Percentiles rank a stretch among this genome's conserved stretches.
Conservation (phyloP, 1,140 invertebrate species). For the Euura lappo region DNA sequence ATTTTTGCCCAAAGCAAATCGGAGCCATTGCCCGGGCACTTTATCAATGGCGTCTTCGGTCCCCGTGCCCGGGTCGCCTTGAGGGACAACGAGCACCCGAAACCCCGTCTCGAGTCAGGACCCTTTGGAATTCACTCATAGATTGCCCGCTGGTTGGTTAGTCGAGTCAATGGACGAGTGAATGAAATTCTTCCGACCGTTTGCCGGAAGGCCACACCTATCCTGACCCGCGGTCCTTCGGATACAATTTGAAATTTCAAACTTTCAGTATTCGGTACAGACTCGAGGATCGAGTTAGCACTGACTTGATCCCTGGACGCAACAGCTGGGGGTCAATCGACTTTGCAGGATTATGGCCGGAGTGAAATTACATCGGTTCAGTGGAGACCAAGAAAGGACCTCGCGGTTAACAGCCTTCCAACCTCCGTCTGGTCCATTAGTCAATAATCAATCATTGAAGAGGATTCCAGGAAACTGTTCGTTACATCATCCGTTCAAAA, state of each 20-base stretch:
- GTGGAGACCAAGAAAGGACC: too few relatives aligned
- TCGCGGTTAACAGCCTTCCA: too few relatives aligned
- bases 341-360: too few relatives aligned
- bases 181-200: constrained; percentile 35
- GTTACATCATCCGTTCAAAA: neutral
- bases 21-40: constrained; percentile 1
- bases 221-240: neutral
- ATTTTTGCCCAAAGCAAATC: constrained; percentile 7
- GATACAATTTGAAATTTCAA: too few relatives aligned
- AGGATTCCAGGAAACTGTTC: neutral
- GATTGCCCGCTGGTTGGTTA: constrained; percentile 39
- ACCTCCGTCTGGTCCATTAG: neutral
- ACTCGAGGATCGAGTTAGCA: too few relatives aligned
- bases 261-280: too few relatives aligned
- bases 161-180: constrained; percentile 35
- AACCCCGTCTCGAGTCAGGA: constrained; percentile 1
- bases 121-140: constrained; percentile 13
- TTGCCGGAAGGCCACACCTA: constrained; percentile 28
- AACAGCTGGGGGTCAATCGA: too few relatives aligned
- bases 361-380: too few relatives aligned
- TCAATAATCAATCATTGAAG: neutral
- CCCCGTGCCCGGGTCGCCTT: neutral
- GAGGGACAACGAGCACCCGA: constrained; percentile 1
- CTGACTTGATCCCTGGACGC: too few relatives aligned
- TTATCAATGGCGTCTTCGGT: neutral